These are phyloP conservation scores for Siniperca obscura DNA, from an alignment of 2,797 vertebrate genomes.

Conservation along the genomic window DNA sequence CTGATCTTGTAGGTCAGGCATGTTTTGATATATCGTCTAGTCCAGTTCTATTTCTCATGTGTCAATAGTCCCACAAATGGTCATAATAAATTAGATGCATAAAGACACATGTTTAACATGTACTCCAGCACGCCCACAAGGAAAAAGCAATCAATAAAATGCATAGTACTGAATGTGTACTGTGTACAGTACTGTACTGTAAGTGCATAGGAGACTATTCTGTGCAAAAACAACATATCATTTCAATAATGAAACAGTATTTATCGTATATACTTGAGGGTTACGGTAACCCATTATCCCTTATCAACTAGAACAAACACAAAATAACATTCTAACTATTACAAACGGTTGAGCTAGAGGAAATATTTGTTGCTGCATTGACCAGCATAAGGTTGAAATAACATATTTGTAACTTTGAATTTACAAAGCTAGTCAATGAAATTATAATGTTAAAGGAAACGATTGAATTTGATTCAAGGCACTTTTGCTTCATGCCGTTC, in stretches of 20 bases:
- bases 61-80: conserved; percentile 9
- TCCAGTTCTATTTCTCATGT: not conserved
- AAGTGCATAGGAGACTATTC: not conserved
- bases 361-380: not conserved
- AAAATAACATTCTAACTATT: conserved; percentile 1
- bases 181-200: not conserved
- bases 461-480: not conserved
- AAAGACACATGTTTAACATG: conserved; percentile 19
- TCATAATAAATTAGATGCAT: conserved; percentile 28
- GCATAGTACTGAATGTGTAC: not conserved
- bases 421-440: not conserved
- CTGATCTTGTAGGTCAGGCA: not conserved
- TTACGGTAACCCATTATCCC: not conserved
- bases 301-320: not conserved
- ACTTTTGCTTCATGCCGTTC: not conserved
- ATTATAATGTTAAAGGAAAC: not conserved
- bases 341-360: conserved; percentile 11
- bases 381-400: not conserved
- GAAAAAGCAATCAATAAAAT: conserved; percentile 16
- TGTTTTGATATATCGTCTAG: conserved; percentile 1
- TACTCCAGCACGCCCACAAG: conserved; percentile 16
- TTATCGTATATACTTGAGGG: not conserved
- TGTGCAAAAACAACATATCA: not conserved
- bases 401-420: not conserved
- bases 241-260: conserved; percentile 6